Evolutionary conservation across 2,113 vertebrate species (phyloP).

Genomic region (Leuciscus idus): DNA sequence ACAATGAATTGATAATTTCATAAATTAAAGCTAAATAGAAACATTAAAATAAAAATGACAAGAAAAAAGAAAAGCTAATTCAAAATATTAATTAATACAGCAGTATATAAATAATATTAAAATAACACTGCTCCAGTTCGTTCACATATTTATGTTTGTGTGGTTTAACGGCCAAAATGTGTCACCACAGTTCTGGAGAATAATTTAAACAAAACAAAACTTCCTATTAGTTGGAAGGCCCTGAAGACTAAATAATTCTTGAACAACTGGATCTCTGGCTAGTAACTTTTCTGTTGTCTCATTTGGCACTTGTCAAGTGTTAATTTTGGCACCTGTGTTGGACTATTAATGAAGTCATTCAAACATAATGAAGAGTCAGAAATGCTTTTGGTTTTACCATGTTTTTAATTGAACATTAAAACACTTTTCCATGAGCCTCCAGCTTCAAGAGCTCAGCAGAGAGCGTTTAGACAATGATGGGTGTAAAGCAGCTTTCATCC

Average conservation of each 20-base stretch:
- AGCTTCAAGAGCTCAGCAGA: constrained; percentile 65
- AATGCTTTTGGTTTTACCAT: constrained; percentile 53
- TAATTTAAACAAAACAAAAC: background rate
- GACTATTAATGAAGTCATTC: background rate
- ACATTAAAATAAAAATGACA: no score
- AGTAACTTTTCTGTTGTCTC: background rate
- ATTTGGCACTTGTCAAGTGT: background rate
- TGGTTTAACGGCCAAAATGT: background rate
- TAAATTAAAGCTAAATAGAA: no score
- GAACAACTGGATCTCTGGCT: background rate
- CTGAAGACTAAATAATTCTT: background rate
- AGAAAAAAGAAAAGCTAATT: no score
- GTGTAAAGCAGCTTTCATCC: constrained; percentile 63
- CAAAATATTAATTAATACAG: no score
- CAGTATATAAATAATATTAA: background rate
- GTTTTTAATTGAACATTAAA: constrained; percentile 77
- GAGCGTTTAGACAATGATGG: constrained; percentile 66
- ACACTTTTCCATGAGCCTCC: constrained; percentile 70
- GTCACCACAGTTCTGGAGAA: background rate
- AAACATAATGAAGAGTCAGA: constrained; percentile 27
- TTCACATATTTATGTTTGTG: background rate
- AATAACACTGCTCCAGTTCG: background rate
- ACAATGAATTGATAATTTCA: no score
- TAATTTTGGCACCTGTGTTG: background rate
- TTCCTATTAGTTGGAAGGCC: background rate